Percentiles rank a stretch among this genome's conserved stretches.
Evolutionary conservation across 2,888 invertebrate genomes (phyloP).

Genomic region (Linyphia triangularis): DNA sequence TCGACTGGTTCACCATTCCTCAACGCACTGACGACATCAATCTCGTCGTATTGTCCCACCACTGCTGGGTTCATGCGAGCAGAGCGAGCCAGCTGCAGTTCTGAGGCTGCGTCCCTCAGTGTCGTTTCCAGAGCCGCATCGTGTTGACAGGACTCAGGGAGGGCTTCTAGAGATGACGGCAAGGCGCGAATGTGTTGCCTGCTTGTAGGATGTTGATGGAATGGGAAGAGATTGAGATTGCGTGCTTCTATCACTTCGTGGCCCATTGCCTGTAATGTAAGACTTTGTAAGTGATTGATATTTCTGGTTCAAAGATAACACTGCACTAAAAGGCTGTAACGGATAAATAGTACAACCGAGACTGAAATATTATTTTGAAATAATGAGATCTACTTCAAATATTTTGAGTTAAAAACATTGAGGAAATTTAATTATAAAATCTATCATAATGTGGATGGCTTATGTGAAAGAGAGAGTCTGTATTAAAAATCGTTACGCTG

Average conservation of each 20-base stretch:
- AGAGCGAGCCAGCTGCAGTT: constrained; percentile 37
- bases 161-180: neutral
- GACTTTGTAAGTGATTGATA: too few species aligned
- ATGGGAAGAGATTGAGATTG: constrained; percentile 42
- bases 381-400: too few species aligned
- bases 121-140: neutral
- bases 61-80: constrained; percentile 51
- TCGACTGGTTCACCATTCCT: constrained; percentile 60
- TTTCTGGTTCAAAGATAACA: too few species aligned
- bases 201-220: constrained; percentile 33
- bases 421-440: too few species aligned
- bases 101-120: constrained; percentile 28
- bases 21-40: constrained; percentile 54
- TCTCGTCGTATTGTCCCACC: constrained; percentile 62
- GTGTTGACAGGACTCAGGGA: neutral
- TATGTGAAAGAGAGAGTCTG: too few species aligned
- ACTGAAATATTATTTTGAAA: too few species aligned
- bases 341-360: too few species aligned
- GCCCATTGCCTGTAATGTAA: constrained; percentile 13
- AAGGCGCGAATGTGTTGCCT: neutral
- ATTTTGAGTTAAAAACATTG: too few species aligned
- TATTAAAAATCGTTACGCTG: too few species aligned
- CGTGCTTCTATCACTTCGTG: constrained; percentile 45
- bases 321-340: too few species aligned
- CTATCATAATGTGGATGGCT: too few species aligned